Evolutionary conservation across 1,140 invertebrate genomes (phyloP), one percentile per base, ranked within the genome.

Genomic region (Zelostemma sp.): DNA sequence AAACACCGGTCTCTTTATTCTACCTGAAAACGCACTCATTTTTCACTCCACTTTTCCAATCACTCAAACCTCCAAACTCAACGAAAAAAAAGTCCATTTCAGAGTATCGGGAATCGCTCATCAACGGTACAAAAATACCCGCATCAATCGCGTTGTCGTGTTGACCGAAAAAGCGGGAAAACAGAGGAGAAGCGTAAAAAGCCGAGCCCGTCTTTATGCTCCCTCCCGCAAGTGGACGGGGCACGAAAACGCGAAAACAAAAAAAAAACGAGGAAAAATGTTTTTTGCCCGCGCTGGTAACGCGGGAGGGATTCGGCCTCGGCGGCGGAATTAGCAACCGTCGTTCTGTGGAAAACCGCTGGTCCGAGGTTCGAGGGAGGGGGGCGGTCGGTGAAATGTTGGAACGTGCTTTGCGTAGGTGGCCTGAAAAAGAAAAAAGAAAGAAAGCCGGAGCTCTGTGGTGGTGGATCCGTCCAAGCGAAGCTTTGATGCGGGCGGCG

Each of bases 271-370:
- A 31, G 21, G 50, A 55, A 66, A 64, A 59, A 6, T 46, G 43
- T 46, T 46, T 46, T 46, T 46, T 31, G 41, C 56, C 47, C 56
- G 58, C 53, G 68, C 50, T 49, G 38, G 40, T 17, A 41, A 16
- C 28, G 16, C 15, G n/a, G n/a, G 11, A 12, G 15, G 18, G 45
- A 50, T 50, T 68, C 59, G 59, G 66, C 35, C 59, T 49, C 55
- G 60, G 48, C 55, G 64, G 57, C 57, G 61, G 61, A 65, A 70
- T 68, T 68, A 59, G 58, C 55, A 54, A 58, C 47, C 59, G 48
- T 59, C 59, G 66, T 59, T 68, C 53, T 62, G 59, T 58, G 59
- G 59, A 68, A 54, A 68, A 68, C 65, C 65, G 59, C 65, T 38
- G 35, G 35, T 2, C 14, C 9, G 28, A 5, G 28, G 28, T 6